phyloP scores from a whole-genome alignment of 2,797 vertebrate species.

The Odontamblyopus rebecca region DNA sequence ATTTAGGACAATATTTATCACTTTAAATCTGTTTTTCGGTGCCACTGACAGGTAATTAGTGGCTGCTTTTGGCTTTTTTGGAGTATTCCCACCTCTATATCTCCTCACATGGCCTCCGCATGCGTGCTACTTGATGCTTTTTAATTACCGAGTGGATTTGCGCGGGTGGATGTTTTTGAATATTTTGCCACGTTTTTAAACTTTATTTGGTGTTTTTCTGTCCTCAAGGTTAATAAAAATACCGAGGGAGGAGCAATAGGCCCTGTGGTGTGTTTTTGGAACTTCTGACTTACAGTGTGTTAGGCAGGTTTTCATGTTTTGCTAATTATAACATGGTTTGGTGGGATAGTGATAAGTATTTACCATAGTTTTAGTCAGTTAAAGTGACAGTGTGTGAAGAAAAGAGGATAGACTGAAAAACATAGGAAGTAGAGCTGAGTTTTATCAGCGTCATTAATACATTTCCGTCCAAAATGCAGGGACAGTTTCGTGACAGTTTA shows the following conservation, averaged over 20 bases:
- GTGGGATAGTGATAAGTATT: too few species aligned
- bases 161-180: constrained; percentile 28
- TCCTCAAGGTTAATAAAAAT: constrained; percentile 39
- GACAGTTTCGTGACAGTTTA: too few species aligned
- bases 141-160: constrained; percentile 51
- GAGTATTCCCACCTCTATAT: constrained; percentile 39
- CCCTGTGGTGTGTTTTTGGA: constrained; percentile 15
- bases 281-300: constrained; percentile 15
- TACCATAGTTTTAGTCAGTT: too few species aligned
- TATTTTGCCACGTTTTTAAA: constrained; percentile 5
- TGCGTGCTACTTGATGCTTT: constrained; percentile 45
- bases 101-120: constrained; percentile 41
- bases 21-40: constrained; percentile 44
- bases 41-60: constrained; percentile 69
- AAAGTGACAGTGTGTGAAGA: too few species aligned
- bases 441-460: too few species aligned
- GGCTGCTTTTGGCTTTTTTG: constrained; percentile 53
- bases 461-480: too few species aligned
- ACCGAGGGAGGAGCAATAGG: constrained; percentile 44
- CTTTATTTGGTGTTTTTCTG: constrained; percentile 5
- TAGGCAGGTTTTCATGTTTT: too few species aligned
- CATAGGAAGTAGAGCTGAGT: too few species aligned
- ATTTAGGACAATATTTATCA: constrained; percentile 64
- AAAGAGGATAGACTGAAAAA: too few species aligned
- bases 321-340: too few species aligned